Evolutionary conservation across 2,888 invertebrate genomes (phyloP), one percentile per base, ranked within the genome.

Genomic region (Hypena proboscidalis): DNA sequence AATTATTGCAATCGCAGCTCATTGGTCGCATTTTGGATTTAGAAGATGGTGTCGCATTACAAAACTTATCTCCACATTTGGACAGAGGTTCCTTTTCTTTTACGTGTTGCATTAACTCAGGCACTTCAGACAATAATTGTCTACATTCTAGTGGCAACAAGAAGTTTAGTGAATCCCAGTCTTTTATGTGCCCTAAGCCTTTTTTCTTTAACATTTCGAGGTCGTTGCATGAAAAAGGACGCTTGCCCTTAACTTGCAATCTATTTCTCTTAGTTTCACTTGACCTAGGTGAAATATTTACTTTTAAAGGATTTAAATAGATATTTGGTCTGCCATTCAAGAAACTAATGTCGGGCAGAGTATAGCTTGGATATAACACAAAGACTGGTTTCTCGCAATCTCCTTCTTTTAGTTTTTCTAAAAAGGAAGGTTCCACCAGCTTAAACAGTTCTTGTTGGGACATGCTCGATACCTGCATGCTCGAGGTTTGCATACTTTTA

Each of bases 141-240:
- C 94, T 93, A 77, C 96, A 97, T 80, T 98, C 97, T 56, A 92
- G 90, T 2, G 98, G 98, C 52, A 98, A 85, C 32, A 98, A 92
- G 59, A 98, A 95, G 66, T 96, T 97, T 35, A 98, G 88, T 0
- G 97, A 98, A 69, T 97, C 97, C 98, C 98, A 98, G 81, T 98
- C 98, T 75, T 95, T 94, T 4, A 98, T 95, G 75, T 98, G 97
- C 25, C 94, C 93, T 53, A 97, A 94, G 37, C 96, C 96, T 80
- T 95, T 94, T 72, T 95, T 95, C 74, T 95, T 94, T 22, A 97
- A 82, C 49, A 94, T 92, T 82, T 97, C 97, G 34, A 97, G 92
- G 73, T 97, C 97, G 67, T 94, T 95, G 72, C 94, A 95, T 27
- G 96, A 96, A 72, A 96, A 95, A 1, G 96, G 96, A 51, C 95